phyloP scores from a whole-genome alignment of 2,888 invertebrate genomes.

The Troilus luridus region DNA sequence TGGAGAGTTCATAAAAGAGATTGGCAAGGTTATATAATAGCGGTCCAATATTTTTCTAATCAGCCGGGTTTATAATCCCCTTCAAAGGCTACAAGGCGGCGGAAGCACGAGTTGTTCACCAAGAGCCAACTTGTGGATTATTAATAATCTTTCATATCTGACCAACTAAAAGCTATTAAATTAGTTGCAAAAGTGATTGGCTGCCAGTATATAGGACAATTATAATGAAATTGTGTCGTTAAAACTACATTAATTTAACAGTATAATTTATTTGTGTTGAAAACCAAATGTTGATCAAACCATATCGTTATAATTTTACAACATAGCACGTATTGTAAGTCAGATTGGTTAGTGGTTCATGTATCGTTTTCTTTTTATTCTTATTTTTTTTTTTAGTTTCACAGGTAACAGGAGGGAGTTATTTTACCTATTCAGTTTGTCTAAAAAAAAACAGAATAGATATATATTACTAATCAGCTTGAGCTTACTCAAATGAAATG shows the following conservation, averaged over 20 bases:
- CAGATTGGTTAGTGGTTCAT: too few species aligned
- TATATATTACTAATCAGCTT: too few species aligned
- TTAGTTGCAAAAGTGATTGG: not conserved
- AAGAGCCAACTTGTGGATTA: not conserved
- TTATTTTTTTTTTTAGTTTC: too few species aligned
- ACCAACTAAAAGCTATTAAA: not conserved
- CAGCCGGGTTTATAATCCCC: constrained; percentile 30
- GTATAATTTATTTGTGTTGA: too few species aligned
- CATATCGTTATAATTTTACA: too few species aligned
- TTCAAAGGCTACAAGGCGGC: constrained; percentile 10
- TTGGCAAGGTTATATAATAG: constrained; percentile 40
- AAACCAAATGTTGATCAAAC: too few species aligned
- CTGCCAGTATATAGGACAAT: not conserved
- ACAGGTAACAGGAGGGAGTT: too few species aligned
- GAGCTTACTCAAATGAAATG: too few species aligned
- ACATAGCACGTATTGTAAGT: too few species aligned
- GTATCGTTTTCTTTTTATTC: too few species aligned
- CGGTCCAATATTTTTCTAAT: constrained; percentile 45
- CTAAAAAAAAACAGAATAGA: too few species aligned
- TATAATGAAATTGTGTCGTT: not conserved
- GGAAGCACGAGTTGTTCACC: not conserved
- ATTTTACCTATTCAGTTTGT: too few species aligned
- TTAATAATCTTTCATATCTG: not conserved
- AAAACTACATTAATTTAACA: not conserved
- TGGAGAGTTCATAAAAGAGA: constrained; percentile 38